phyloP scores from a whole-genome alignment of 2,888 invertebrate genomes.

The Parasteatoda lunata region DNA sequence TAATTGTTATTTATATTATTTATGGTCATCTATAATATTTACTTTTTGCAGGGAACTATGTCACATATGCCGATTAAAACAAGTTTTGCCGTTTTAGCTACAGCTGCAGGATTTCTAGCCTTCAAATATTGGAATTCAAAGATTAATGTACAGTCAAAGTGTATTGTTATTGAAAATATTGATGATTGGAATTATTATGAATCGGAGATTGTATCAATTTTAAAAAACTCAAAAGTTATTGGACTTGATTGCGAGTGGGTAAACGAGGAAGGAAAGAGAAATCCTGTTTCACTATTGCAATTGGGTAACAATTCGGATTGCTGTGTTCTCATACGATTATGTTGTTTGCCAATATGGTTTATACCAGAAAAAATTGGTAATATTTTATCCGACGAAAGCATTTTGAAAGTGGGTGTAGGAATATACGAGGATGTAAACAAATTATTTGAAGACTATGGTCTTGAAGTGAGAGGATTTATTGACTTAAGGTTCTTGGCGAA shows the following conservation, averaged over 20 bases:
- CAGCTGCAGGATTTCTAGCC: conserved; percentile 12
- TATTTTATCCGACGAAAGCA: conserved; percentile 79
- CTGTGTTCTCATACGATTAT: conserved; percentile 82
- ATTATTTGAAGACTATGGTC: conserved; percentile 80
- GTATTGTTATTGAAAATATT: conserved; percentile 34
- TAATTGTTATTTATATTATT: no score
- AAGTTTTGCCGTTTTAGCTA: background rate
- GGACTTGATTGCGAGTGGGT: conserved; percentile 91
- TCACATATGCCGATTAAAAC: background rate
- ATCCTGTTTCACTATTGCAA: conserved; percentile 83
- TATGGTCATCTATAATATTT: no score
- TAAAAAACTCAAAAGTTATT: conserved; percentile 75
- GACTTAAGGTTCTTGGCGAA: conserved; percentile 82
- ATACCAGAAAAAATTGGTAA: conserved; percentile 75
- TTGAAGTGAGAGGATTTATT: conserved; percentile 78
- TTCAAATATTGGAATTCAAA: conserved; percentile 12
- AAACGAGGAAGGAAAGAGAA: conserved; percentile 77
- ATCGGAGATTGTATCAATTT: conserved; percentile 24
- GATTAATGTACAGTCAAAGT: background rate
- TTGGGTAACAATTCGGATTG: conserved; percentile 82
- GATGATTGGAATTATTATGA: conserved; percentile 50
- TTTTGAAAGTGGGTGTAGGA: conserved; percentile 86
- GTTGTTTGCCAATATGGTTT: conserved; percentile 76
- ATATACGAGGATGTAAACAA: conserved; percentile 82
- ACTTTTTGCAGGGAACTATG: background rate